Evolutionary conservation across 2,888 invertebrate genomes (phyloP).

Genomic region (Cheiracanthium punctorium): DNA sequence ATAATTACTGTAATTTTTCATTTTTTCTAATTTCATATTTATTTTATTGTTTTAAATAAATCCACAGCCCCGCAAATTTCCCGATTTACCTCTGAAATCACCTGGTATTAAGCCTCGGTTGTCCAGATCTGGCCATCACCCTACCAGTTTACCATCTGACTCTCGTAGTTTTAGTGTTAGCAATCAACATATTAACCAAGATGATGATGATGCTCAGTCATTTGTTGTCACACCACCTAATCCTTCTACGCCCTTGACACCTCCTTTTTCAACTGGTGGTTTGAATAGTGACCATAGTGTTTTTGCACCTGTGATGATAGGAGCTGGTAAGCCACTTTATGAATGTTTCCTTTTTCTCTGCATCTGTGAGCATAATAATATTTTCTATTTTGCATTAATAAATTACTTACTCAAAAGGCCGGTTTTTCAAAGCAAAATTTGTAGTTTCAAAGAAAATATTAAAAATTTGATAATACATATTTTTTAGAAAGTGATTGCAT

Average conservation of each 20-base stretch:
- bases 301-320: conserved; percentile 78
- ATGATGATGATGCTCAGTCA: conserved; percentile 76
- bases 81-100: conserved; percentile 89
- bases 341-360: too few relatives aligned
- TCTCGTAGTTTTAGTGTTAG: conserved; percentile 70
- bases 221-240: conserved; percentile 74
- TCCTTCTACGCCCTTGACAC: conserved; percentile 77
- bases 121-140: conserved; percentile 73
- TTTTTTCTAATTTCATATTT: too few relatives aligned
- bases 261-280: conserved; percentile 71
- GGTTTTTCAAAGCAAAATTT: too few relatives aligned
- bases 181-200: conserved; percentile 75
- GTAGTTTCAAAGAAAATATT: too few relatives aligned
- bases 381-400: too few relatives aligned
- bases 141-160: conserved; percentile 72
- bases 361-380: too few relatives aligned
- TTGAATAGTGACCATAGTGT: conserved; percentile 78
- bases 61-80: conserved; percentile 86
- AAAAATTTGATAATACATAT: too few relatives aligned
- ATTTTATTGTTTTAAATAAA: too few relatives aligned
- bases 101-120: conserved; percentile 88
- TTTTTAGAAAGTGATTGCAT: too few relatives aligned
- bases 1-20: neutral
- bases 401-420: too few relatives aligned
- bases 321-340: conserved; percentile 69